A percentile compares a stretch with the other conserved stretches of the same genome.
These are phyloP conservation scores for Paracyclopina nana DNA, from an alignment of 1,140 invertebrate species.

Conservation along the genomic window DNA sequence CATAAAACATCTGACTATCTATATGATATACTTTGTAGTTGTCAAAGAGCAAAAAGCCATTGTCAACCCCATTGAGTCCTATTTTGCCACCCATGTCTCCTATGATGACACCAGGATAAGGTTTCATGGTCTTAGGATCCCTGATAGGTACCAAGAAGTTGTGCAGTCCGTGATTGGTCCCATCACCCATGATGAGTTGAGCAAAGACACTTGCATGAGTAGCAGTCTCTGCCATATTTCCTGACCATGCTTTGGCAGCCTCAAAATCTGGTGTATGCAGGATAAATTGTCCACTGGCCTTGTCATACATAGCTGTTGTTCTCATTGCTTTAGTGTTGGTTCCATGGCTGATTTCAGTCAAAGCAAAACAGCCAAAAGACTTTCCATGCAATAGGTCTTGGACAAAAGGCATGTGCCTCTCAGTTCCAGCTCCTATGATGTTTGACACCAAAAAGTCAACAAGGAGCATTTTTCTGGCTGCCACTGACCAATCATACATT, in stretches of 20 bases:
- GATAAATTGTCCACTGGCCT: conserved; percentile 51
- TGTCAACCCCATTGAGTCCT: conserved; percentile 69
- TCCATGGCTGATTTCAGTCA: conserved; percentile 84
- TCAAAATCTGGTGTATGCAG: conserved; percentile 80
- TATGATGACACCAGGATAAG: conserved; percentile 50
- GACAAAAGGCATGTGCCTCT: conserved; percentile 47
- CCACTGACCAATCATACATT: conserved; percentile 44
- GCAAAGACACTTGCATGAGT: conserved; percentile 75
- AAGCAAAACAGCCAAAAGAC: conserved; percentile 41
- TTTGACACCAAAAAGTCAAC: conserved; percentile 37
- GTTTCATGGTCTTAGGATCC: conserved; percentile 45
- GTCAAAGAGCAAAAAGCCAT: conserved; percentile 64
- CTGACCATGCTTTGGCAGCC: conserved; percentile 85
- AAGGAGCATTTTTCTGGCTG: conserved; percentile 39
- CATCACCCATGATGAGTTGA: conserved; percentile 59
- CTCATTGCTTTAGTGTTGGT: conserved; percentile 76
- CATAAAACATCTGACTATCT: neutral
- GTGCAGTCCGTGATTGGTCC: conserved; percentile 62
- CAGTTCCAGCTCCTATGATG: conserved; percentile 47
- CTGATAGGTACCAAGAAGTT: conserved; percentile 61
- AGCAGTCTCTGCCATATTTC: conserved; percentile 68
- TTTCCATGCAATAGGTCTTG: conserved; percentile 43
- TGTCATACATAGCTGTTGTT: conserved; percentile 72
- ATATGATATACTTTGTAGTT: conserved; percentile 57
- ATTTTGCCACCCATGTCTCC: conserved; percentile 77